phyloP scores from a whole-genome alignment of 1,140 invertebrate genomes.

The Hyles euphorbiae region DNA sequence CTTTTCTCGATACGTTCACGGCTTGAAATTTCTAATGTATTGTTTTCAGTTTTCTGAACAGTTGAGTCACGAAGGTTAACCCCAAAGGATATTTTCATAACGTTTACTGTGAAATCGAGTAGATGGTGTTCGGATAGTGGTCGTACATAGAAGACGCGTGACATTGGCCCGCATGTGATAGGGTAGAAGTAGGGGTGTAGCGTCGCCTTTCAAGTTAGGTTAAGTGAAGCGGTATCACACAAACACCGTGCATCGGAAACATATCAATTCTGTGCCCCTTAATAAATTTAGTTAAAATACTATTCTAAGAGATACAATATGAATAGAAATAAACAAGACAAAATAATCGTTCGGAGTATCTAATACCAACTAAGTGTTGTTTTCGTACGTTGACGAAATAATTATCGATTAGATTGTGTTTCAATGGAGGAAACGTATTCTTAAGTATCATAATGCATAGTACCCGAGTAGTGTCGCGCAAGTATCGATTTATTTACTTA shows the following conservation, averaged over 20 bases:
- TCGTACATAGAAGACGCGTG: slow-evolving; percentile 48
- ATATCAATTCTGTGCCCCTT: slow-evolving; percentile 78
- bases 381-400: slow-evolving; percentile 56
- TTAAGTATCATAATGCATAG: slow-evolving; percentile 39
- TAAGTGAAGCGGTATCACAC: slow-evolving; percentile 74
- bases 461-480: slow-evolving; percentile 64
- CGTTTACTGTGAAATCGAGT: slow-evolving; percentile 54
- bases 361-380: slow-evolving; percentile 70
- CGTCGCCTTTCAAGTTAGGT: slow-evolving; percentile 74
- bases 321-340: slow-evolving; percentile 67
- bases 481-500: slow-evolving; percentile 43
- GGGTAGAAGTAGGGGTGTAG: slow-evolving; percentile 70
- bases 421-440: slow-evolving; percentile 17
- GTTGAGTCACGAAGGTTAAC: slow-evolving; percentile 13
- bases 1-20: slow-evolving; percentile 29
- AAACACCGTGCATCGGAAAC: slow-evolving; percentile 76
- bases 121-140: slow-evolving; percentile 43
- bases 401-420: slow-evolving; percentile 48
- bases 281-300: slow-evolving; percentile 71
- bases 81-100: slow-evolving; percentile 42
- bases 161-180: slow-evolving; percentile 74
- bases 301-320: slow-evolving; percentile 73
- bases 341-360: slow-evolving; percentile 70
- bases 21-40: slow-evolving; percentile 22
- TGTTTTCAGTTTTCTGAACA: not conserved